Percentiles rank a stretch among this genome's conserved stretches.
phyloP scores from a whole-genome alignment of 2,888 invertebrate genomes.

The Leptinotarsa haldemani region DNA sequence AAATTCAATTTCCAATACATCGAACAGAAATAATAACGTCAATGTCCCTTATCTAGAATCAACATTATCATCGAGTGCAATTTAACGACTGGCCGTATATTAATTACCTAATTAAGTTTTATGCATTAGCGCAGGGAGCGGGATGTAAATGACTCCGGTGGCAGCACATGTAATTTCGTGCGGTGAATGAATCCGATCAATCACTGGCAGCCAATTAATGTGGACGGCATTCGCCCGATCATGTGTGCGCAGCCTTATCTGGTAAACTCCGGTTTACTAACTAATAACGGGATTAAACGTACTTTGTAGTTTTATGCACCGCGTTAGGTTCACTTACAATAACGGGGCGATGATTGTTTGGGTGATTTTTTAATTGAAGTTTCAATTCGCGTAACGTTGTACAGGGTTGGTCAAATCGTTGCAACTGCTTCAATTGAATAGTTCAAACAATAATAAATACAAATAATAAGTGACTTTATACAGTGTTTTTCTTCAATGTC shows the following conservation, averaged over 20 bases:
- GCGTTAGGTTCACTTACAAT: background rate
- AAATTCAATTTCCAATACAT: too few species aligned
- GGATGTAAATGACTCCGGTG: constrained; percentile 36
- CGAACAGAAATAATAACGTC: too few species aligned
- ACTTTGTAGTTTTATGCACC: constrained; percentile 17
- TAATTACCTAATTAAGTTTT: constrained; percentile 22
- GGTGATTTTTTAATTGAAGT: background rate
- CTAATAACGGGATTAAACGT: constrained; percentile 19
- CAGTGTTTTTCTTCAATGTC: too few species aligned
- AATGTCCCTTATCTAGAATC: background rate
- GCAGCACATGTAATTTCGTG: constrained; percentile 39
- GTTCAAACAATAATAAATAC: too few species aligned
- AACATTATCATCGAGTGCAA: constrained; percentile 1
- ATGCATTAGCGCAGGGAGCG: constrained; percentile 22
- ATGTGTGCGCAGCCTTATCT: constrained; percentile 30
- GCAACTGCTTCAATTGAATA: too few species aligned
- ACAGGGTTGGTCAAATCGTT: background rate
- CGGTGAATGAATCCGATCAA: constrained; percentile 43
- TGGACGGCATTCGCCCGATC: constrained; percentile 36
- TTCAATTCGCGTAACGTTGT: background rate
- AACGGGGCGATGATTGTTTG: background rate
- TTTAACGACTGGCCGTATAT: constrained; percentile 20
- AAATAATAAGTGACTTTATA: too few species aligned
- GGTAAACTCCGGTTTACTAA: constrained; percentile 17
- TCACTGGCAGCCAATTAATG: constrained; percentile 45